These are phyloP conservation scores for Cydia amplana DNA, from an alignment of 1,140 invertebrate species.

Conservation along the genomic window DNA sequence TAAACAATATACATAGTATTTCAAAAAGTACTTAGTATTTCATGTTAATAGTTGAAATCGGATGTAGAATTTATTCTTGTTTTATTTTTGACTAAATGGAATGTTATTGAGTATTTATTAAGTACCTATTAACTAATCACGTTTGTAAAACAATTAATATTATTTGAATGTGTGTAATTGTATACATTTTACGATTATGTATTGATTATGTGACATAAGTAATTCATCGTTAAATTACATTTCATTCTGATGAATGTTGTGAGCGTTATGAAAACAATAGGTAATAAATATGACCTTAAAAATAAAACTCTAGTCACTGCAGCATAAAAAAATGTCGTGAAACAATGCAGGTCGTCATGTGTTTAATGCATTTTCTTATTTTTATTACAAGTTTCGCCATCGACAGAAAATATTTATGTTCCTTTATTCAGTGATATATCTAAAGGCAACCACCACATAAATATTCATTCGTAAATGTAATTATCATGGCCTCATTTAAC, in stretches of 20 bases:
- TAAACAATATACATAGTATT: constrained; percentile 6
- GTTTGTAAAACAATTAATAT: neutral
- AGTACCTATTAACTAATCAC: neutral
- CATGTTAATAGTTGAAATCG: constrained; percentile 28
- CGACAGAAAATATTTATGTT: neutral
- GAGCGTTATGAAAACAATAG: constrained; percentile 39
- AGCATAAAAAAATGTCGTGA: constrained; percentile 55
- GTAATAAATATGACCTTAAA: constrained; percentile 37
- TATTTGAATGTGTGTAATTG: neutral
- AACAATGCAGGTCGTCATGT: constrained; percentile 38
- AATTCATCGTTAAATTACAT: neutral
- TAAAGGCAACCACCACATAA: neutral
- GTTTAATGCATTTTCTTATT: constrained; percentile 41
- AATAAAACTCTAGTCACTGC: constrained; percentile 68
- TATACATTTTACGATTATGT: neutral
- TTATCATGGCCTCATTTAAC: neutral
- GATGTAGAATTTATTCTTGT: constrained; percentile 18
- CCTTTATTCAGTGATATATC: too few relatives aligned
- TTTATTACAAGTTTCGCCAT: neutral
- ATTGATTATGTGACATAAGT: neutral
- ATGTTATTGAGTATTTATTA: constrained; percentile 26
- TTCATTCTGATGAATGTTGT: constrained; percentile 41
- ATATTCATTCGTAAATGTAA: neutral
- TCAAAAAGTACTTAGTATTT: constrained; percentile 13
- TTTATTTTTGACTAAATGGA: constrained; percentile 27